These are phyloP conservation scores for Moxostoma hubbsi DNA, from an alignment of 2,797 vertebrate species.

Conservation along the genomic window DNA sequence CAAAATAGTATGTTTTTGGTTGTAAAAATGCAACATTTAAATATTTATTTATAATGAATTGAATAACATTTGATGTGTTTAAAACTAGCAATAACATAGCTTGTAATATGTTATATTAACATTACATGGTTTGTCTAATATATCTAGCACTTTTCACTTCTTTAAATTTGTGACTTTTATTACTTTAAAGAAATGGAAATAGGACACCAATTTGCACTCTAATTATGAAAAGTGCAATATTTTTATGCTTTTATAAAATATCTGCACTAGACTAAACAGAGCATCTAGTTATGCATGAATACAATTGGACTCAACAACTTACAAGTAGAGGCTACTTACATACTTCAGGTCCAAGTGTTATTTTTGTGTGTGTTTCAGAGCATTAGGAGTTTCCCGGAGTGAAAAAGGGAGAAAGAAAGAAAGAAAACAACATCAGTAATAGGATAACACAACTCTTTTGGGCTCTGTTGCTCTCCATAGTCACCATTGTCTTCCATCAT, in stretches of 20 bases:
- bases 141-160: too few species aligned
- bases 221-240: too few species aligned
- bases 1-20: too few species aligned
- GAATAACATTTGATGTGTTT: too few species aligned
- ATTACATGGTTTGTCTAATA: too few species aligned
- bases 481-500: conserved; percentile 39
- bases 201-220: too few species aligned
- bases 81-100: too few species aligned
- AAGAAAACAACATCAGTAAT: conserved; percentile 38
- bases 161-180: too few species aligned
- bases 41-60: too few species aligned
- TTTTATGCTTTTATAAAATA: conserved; percentile 67
- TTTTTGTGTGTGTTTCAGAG: neutral
- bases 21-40: too few species aligned
- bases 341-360: conserved; percentile 60
- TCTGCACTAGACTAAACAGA: conserved; percentile 44
- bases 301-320: neutral
- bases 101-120: too few species aligned
- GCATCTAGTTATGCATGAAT: neutral
- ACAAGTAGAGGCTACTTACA: conserved; percentile 68
- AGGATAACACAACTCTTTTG: conserved; percentile 32
- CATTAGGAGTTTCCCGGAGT: neutral
- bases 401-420: conserved; percentile 11
- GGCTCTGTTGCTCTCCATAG: conserved; percentile 29
- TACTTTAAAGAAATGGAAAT: too few species aligned